These are phyloP conservation scores for Cisticola juncidis DNA, from an alignment of 2,113 vertebrate species.

Conservation along the genomic window DNA sequence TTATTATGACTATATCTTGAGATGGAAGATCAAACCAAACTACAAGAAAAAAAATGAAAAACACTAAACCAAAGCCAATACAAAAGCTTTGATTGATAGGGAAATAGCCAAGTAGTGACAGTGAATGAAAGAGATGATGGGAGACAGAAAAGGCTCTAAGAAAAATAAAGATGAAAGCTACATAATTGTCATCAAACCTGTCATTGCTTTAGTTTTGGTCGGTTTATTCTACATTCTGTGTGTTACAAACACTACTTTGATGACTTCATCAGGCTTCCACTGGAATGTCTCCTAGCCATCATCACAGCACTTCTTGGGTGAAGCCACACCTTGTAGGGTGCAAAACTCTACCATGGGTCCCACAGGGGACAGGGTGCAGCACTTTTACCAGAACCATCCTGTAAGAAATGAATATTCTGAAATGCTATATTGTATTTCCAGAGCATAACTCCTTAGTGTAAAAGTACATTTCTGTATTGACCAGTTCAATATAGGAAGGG, in stretches of 20 bases:
- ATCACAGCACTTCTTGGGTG: neutral
- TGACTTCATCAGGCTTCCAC: neutral
- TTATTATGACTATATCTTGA: neutral
- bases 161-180: neutral
- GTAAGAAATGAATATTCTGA: neutral
- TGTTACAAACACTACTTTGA: neutral
- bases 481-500: neutral
- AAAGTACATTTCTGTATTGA: neutral
- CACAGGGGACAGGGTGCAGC: neutral
- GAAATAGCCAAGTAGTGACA: neutral
- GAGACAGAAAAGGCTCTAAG: neutral
- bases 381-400: neutral
- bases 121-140: neutral
- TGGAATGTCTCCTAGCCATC: neutral
- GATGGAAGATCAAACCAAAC: neutral
- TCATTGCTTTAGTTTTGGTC: neutral
- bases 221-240: neutral
- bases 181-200: neutral
- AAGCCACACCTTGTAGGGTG: accelerated
- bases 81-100: neutral
- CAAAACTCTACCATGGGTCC: neutral
- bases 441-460: neutral
- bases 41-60: neutral
- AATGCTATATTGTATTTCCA: neutral
- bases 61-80: neutral